These are phyloP conservation scores for Platyrinchus mystaceus DNA, from an alignment of 2,797 vertebrate genomes.

Conservation along the genomic window DNA sequence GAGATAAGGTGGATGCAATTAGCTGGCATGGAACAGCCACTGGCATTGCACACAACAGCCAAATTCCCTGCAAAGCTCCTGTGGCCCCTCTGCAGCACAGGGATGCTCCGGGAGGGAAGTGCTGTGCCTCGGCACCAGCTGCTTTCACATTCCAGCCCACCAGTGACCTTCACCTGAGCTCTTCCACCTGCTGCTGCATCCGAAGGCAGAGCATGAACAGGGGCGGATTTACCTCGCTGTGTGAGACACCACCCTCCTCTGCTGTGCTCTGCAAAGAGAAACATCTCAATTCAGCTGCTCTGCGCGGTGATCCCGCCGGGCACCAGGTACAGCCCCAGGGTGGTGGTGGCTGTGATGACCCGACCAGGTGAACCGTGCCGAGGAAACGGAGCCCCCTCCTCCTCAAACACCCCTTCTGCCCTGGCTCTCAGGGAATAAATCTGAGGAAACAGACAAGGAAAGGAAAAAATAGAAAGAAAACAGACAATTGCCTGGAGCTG, in stretches of 20 bases:
- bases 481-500: conserved; percentile 42
- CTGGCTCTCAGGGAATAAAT: background rate
- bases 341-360: background rate
- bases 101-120: background rate
- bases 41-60: background rate
- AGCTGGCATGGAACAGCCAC: background rate
- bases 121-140: fast-evolving
- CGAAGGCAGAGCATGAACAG: background rate
- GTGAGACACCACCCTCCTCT: background rate
- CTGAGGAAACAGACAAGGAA: background rate
- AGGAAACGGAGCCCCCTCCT: background rate
- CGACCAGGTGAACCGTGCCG: fast-evolving
- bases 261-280: background rate
- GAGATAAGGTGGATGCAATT: background rate
- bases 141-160: background rate
- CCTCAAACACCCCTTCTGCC: background rate
- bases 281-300: fast-evolving
- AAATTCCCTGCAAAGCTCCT: background rate
- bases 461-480: background rate
- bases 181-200: background rate
- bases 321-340: fast-evolving
- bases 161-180: background rate
- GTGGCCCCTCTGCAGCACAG: fast-evolving
- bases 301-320: fast-evolving
- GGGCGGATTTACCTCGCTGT: background rate